These are phyloP conservation scores for Agrypnus murinus DNA, from an alignment of 2,888 invertebrate species.

Conservation along the genomic window DNA sequence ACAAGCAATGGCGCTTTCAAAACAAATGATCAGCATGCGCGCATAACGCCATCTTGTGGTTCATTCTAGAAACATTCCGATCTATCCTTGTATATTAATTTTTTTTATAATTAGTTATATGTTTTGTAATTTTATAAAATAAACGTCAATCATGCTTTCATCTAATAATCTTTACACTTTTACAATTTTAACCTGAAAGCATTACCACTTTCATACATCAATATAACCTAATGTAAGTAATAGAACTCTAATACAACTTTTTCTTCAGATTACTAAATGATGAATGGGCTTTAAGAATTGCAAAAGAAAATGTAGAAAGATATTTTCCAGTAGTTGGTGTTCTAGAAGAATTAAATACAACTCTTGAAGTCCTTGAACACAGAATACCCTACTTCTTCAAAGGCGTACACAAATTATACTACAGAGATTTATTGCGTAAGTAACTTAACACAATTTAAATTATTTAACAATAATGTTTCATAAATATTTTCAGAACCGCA, in stretches of 20 bases:
- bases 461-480: neutral
- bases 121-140: too few relatives aligned
- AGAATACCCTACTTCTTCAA: conserved; percentile 75
- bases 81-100: too few relatives aligned
- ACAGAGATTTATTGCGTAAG: conserved; percentile 73
- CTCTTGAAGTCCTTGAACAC: conserved; percentile 73
- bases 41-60: too few relatives aligned
- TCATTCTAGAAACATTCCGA: too few relatives aligned
- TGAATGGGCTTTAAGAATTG: conserved; percentile 73
- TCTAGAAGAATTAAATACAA: conserved; percentile 75
- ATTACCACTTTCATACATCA: too few relatives aligned
- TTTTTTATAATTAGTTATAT: too few relatives aligned
- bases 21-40: too few relatives aligned
- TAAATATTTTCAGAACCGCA: conserved; percentile 66
- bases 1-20: too few relatives aligned
- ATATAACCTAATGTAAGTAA: conserved; percentile 24
- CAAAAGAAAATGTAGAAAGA: conserved; percentile 74
- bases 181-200: too few relatives aligned
- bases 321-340: conserved; percentile 77
- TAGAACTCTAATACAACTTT: conserved; percentile 25
- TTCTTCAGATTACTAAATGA: conserved; percentile 72
- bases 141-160: too few relatives aligned
- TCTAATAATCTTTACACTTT: too few relatives aligned
- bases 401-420: conserved; percentile 73
- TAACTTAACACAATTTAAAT: conserved; percentile 36